Evolutionary conservation across 2,113 vertebrate genomes (phyloP).

Genomic region (Dicentrarchus labrax): DNA sequence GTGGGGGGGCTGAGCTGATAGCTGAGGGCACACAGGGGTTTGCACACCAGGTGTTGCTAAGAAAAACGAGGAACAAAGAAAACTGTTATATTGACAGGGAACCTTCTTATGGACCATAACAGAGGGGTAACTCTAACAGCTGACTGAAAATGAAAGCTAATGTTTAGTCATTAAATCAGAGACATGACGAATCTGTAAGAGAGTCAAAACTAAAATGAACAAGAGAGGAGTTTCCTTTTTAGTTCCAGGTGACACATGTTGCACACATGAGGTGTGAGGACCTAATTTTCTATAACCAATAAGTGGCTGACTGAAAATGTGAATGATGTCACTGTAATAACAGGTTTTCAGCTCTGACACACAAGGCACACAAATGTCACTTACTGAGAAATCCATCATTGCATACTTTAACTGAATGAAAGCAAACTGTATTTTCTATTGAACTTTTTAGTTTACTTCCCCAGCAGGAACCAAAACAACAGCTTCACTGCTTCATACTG

Average conservation of each 20-base stretch:
- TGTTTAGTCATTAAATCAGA: neutral
- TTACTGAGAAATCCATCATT: neutral
- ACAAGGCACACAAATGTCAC: too few relatives aligned
- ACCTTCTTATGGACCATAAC: neutral
- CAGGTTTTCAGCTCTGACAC: neutral
- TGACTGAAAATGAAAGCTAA: neutral
- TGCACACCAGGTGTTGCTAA: slow-evolving; percentile 28
- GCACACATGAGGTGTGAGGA: neutral
- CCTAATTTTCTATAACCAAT: neutral
- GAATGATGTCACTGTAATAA: neutral
- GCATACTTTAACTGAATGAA: neutral
- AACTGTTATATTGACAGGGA: neutral
- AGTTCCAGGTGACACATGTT: neutral
- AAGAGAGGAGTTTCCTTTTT: neutral
- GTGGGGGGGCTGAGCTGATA: neutral
- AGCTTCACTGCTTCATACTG: neutral
- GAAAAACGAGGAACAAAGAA: slow-evolving; percentile 13
- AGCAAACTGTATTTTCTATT: neutral
- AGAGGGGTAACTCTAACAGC: neutral
- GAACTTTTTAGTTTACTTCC: neutral
- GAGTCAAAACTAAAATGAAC: neutral
- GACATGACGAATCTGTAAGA: neutral
- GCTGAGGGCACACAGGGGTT: neutral
- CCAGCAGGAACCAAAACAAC: neutral
- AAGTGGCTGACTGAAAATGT: neutral